phyloP scores from a whole-genome alignment of 2,113 vertebrate genomes.

The Dasypus novemcinctus region DNA sequence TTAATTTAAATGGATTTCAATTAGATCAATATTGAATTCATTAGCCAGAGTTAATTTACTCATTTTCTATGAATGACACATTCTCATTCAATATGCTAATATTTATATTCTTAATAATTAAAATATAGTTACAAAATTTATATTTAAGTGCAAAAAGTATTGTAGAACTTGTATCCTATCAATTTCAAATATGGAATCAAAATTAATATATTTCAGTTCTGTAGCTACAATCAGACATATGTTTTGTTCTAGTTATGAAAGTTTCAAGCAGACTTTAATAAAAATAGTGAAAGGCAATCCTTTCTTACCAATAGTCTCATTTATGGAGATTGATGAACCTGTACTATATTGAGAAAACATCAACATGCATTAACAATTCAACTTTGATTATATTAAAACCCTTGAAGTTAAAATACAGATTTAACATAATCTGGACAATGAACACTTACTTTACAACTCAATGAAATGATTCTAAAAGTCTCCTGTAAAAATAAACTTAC shows the following conservation, averaged over 20 bases:
- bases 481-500: slow-evolving; percentile 10
- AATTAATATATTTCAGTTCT: background rate
- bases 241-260: background rate
- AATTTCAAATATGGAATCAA: background rate
- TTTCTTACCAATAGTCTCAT: background rate
- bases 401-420: background rate
- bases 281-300: background rate
- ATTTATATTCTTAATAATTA: slow-evolving; percentile 10
- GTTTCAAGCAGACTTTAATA: background rate
- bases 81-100: background rate
- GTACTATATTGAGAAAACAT: background rate
- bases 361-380: background rate
- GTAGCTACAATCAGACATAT: background rate
- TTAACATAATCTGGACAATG: background rate
- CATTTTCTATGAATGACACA: background rate
- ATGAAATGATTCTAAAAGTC: slow-evolving; percentile 20
- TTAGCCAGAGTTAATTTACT: background rate
- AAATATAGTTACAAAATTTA: background rate
- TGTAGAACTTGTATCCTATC: background rate
- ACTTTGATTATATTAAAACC: background rate
- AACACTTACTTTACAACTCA: background rate
- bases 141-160: background rate
- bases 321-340: background rate
- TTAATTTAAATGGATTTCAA: slow-evolving; percentile 24
- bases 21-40: slow-evolving; percentile 33